Evolutionary conservation across 2,797 vertebrate species (phyloP), one percentile per base, ranked within the genome.

Genomic region (Gobionotothen gibberifrons): DNA sequence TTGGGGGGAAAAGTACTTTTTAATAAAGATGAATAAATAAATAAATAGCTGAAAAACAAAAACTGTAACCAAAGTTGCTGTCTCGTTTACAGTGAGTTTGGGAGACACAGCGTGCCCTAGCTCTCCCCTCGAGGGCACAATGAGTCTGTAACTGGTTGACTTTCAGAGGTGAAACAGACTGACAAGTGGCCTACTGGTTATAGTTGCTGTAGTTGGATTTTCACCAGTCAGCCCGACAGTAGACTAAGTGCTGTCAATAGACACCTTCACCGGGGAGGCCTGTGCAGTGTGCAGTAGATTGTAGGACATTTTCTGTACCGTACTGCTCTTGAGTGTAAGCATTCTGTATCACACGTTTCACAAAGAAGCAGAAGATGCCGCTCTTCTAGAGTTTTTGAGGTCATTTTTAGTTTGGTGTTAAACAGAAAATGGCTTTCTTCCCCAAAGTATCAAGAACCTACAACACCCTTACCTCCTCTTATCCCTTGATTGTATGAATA

Each of bases 21-120:
- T 97, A 97, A 97, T 93, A 93, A 94, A 94, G 94, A 94, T 91
- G 90, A 94, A 93, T 93, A 85, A 94, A 92, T 90, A 84, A 94
- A 93, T 93, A 92, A 94, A 95, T 94, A 94, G 93, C 93, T 94
- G 93, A 92, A 92, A 94, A 94, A 94, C 93, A 94, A 94, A 93
- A 95, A 94, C 94, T 97, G 97, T 98, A 97, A 99, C 98, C 98
- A 99, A 99, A 99, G 98, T 99, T 99, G 96, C 98, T 99, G 97
- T 96, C 93, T 97, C 90, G 96, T 98, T 99, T 99, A 98, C 97
- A 98, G 97, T 98, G 96, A 98, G 96, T 97, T 98, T 98, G 96
- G 96, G 96, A 96, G 96, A 91, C 80, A 83, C 90, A 77, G 89
- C 93, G 95, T 96, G 95, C 96, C 96, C 94, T 92, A 92, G 94